Percentiles rank a stretch among this genome's conserved stretches.
Conservation (phyloP, 1,140 invertebrate species). For the Zaprionus lachaisei region DNA sequence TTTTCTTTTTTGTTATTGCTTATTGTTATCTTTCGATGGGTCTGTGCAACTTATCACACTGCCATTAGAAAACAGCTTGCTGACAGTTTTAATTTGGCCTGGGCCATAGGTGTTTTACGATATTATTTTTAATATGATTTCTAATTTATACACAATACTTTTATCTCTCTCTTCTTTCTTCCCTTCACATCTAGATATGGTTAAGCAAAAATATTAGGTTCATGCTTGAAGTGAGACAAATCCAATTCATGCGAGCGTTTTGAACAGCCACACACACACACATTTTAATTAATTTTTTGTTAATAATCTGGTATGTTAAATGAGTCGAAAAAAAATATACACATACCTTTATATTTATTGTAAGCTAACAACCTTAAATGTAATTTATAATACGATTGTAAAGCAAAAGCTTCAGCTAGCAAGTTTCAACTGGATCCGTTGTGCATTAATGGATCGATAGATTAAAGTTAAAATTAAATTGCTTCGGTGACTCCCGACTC, state of each 20-base stretch:
- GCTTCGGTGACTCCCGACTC: not conserved
- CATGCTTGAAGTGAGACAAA: constrained; percentile 59
- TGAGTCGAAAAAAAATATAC: constrained; percentile 44
- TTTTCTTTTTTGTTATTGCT: not conserved
- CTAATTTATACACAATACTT: constrained; percentile 51
- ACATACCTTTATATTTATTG: constrained; percentile 66
- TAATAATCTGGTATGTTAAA: constrained; percentile 55
- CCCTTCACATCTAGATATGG: constrained; percentile 68
- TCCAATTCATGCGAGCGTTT: constrained; percentile 47
- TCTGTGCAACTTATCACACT: constrained; percentile 40
- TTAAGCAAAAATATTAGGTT: constrained; percentile 79
- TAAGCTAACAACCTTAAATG: constrained; percentile 67
- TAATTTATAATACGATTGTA: constrained; percentile 58
- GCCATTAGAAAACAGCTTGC: constrained; percentile 34
- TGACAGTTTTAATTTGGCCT: constrained; percentile 19
- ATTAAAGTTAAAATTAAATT: not conserved
- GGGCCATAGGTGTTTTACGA: constrained; percentile 6
- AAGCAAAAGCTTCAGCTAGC: constrained; percentile 45
- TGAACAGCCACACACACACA: constrained; percentile 53
- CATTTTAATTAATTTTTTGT: constrained; percentile 41
- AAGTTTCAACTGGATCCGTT: constrained; percentile 9
- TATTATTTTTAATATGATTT: constrained; percentile 42
- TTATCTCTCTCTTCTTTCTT: constrained; percentile 46
- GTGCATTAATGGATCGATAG: not conserved
- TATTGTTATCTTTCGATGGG: no score